These are phyloP conservation scores for Pocillopora verrucosa DNA, from an alignment of 64 coral and sea anemone species.

Conservation along the genomic window DNA sequence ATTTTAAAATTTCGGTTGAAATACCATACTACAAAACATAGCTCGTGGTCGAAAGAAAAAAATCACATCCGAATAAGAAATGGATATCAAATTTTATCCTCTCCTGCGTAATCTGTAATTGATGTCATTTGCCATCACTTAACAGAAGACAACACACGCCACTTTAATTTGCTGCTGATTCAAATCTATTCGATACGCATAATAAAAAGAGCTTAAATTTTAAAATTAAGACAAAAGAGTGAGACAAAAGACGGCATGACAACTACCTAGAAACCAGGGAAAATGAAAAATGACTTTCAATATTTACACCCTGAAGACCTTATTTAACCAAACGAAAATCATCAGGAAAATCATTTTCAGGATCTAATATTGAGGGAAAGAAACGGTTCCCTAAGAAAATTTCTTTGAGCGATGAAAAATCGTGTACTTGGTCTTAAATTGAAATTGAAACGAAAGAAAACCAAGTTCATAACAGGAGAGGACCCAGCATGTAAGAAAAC, in stretches of 20 bases:
- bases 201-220: slow-evolving; percentile 36
- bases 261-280: not conserved
- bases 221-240: not conserved
- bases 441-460: not conserved
- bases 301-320: too few species aligned
- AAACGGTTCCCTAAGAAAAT: not conserved
- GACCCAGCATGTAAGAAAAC: not conserved
- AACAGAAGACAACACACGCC: slow-evolving; percentile 5
- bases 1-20: not conserved
- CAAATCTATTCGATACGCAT: slow-evolving; percentile 3
- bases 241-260: not conserved
- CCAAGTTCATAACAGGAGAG: not conserved
- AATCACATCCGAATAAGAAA: not conserved
- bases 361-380: not conserved
- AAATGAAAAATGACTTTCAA: not conserved
- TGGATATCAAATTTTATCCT: not conserved
- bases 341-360: not conserved
- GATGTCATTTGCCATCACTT: not conserved
- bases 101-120: not conserved
- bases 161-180: not conserved
- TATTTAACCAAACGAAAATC: not conserved
- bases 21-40: not conserved
- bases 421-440: not conserved
- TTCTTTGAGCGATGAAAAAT: not conserved
- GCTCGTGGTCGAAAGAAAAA: not conserved